Evolutionary conservation across 2,113 vertebrate species (phyloP), one percentile per base, ranked within the genome.

Genomic region (Periophthalmus modestus): DNA sequence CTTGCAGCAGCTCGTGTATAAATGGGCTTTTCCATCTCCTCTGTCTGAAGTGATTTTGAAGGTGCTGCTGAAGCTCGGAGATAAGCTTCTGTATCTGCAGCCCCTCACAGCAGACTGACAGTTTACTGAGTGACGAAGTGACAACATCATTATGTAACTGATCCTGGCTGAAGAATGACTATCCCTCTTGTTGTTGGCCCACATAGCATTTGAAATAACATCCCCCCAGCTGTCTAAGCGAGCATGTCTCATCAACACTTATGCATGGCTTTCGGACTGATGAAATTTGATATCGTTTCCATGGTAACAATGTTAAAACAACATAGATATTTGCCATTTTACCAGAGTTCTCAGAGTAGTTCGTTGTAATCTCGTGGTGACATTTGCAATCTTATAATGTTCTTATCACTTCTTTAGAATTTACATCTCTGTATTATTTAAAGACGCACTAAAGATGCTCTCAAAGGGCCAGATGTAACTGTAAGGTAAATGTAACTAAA

Each of bases 201-300:
- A 66, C 71, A 47, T 67, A 67, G 2, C 55, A 57, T 69, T 73
- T 54, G 73, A 54, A 54, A 10, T 33, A 52, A 58, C 34, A 71
- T 19, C n/a, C 12, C 55, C 2, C 61, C 66, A 19, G 59, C 19
- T 13, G 4, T 16, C 54, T 36, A 54, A n/a, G 16, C 23, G 70
- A 68, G 52, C 74, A 77, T 63, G 23, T 69, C 68, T 74, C 71
- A 66, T 55, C 24, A 68, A 71, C 66, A 73, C n/a, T n/a, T 55
- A n/a, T 21, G 23, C 10, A 55, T 21, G 18, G 52, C 1, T 54
- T 9, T 54, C 52, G 7, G 52, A 54, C 18, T 52, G 15, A 52
- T 19, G 28, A 11, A 12, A 71, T 10, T 43, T 10, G 7, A 10
- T 43, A 43, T 43, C 39, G 39, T 43, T 43, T 43, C 39, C 39